Evolutionary conservation across 2,797 vertebrate genomes (phyloP), one percentile per base, ranked within the genome.

Genomic region (Labroides dimidiatus): DNA sequence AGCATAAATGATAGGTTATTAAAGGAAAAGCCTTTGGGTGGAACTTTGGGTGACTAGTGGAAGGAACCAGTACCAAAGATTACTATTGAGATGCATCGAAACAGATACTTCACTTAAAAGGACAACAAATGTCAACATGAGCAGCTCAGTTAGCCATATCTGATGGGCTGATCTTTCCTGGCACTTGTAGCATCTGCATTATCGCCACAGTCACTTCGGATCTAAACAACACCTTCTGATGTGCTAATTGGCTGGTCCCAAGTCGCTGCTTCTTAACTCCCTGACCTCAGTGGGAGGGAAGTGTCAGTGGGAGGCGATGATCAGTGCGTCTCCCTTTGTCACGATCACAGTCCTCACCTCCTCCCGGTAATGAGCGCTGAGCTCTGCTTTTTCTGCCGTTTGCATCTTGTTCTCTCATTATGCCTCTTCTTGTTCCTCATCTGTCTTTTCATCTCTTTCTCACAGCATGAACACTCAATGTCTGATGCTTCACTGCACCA

Each of bases 221-320:
- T 79, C 52, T 52, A 58, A 75, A 74, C 72, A 78, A 45, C 69
- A 58, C 56, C 69, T 80, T 63, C 48, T 65, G 55, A 75, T 75
- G 64, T 70, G 76, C 44, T 86, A 87, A 88, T 87, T 72, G 69
- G 51, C 51, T 64, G 39, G 75, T 79, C 81, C 72, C 55, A 63
- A 73, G 45, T 36, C 57, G 57, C 73, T 49, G 42, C 69, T 41
- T 27, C 47, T 53, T 12, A 27, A 16, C 27, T 37, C 49, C 53
- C 23, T 53, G 61, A 77, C 72, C 24, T 49, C 19, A 33, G 53
- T 27, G 41, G 39, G 51, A 36, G 58, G 68, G 41, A 70, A 68
- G 63, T 39, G 64, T 65, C 49, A 55, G 66, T 41, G 67, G 72
- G 70, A 66, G 42, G 60, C 42, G 51, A 30, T 23, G 56, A 69